phyloP scores from a whole-genome alignment of 2,888 invertebrate genomes.

The Mylabris sibirica region DNA sequence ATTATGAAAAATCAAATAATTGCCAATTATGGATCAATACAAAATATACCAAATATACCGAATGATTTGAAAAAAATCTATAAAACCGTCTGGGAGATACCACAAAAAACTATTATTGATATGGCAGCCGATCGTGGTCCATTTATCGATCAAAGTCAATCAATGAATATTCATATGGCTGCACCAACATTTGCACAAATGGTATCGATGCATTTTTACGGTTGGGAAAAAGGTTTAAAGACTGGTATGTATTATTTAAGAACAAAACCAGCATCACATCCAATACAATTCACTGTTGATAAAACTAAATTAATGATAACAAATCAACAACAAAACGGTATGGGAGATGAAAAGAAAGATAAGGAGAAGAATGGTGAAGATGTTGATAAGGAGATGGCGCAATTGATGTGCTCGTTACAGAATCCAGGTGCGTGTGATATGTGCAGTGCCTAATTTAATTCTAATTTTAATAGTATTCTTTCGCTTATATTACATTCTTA shows the following conservation, averaged over 20 bases:
- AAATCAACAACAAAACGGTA: slow-evolving; percentile 22
- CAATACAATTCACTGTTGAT: slow-evolving; percentile 98
- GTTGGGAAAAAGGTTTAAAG: slow-evolving; percentile 96
- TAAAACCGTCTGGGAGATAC: slow-evolving; percentile 97
- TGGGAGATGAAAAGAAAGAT: neutral
- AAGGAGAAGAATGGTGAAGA: neutral
- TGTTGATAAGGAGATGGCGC: slow-evolving; percentile 58
- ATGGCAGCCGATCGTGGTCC: slow-evolving; percentile 99
- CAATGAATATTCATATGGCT: slow-evolving; percentile 96
- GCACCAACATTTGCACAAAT: slow-evolving; percentile 92
- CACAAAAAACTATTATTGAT: slow-evolving; percentile 89
- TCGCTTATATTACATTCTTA: slow-evolving; percentile 13
- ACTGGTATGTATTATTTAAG: slow-evolving; percentile 99
- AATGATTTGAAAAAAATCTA: slow-evolving; percentile 85
- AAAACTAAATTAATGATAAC: slow-evolving; percentile 72
- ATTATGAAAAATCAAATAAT: slow-evolving; percentile 95
- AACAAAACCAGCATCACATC: slow-evolving; percentile 94
- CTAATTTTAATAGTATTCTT: too few relatives aligned
- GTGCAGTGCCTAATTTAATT: slow-evolving; percentile 25
- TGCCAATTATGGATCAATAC: slow-evolving; percentile 90
- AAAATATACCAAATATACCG: slow-evolving; percentile 85
- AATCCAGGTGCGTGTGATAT: slow-evolving; percentile 60
- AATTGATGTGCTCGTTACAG: slow-evolving; percentile 83
- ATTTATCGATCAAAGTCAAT: slow-evolving; percentile 98
- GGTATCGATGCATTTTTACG: slow-evolving; percentile 98